Base-by-base conservation (phyloP, 2,888 invertebrate genomes). In the Timema podura region DNA sequence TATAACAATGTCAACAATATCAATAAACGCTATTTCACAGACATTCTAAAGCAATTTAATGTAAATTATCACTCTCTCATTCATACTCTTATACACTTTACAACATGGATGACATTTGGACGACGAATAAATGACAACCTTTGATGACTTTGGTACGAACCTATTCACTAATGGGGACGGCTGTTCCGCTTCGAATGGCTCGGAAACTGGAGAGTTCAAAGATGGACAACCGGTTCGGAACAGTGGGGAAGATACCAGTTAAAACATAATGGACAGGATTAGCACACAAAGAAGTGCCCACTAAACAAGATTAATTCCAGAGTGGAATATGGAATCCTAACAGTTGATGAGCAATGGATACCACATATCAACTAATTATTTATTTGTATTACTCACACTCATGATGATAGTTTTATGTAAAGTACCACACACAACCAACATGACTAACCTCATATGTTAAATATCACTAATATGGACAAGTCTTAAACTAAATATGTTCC, bases 171-270 rank as follows among this genome's bases (percentile, higher is more conserved):
- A 68, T 54, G 70, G 81, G 82, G 82, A 82, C 82, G 82, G 82
- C 80, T 78, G 79, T 80, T 81, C 81, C 81, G 80, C 80, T 76
- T 82, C 81, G 80, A 79, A 77, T 80, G 82, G 82, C 82, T 82
- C 82, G 82, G 82, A 82, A 79, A 79, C 73, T 73, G 61, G 48
- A 69, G 71, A 47, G 47, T 47, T 70, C 64, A 71, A 70, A 68
- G 70, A 68, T 75, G 75, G 75, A 75, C 75, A 74, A 71, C 71
- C 71, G 75, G 75, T 74, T 69, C 69, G 69, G 72, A 72, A 66
- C 70, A 72, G 70, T 72, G 69, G 70, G 72, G 72, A 72, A 72
- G 72, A 72, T 70, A 69, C 66, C 46, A 66, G 57, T 59, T 67
- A 16, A 68, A 51, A 68, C 48, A 67, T 44, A 67, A 49, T 67